A percentile compares a stretch with the other conserved stretches of the same genome.
These are phyloP conservation scores for Poeciliopsis paucimaculata DNA, from an alignment of 2,797 vertebrate genomes.

Conservation along the genomic window DNA sequence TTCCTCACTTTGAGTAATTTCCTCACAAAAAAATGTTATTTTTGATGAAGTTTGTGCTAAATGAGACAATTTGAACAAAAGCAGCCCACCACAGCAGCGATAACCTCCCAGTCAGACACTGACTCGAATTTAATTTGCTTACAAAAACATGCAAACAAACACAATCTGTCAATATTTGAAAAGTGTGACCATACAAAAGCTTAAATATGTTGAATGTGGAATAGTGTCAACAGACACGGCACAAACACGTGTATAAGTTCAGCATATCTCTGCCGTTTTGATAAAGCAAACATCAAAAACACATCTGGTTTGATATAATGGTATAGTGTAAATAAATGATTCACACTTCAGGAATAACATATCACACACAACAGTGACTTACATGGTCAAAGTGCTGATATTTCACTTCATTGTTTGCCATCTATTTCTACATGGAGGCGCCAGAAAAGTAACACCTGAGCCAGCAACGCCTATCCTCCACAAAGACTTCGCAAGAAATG, in stretches of 20 bases:
- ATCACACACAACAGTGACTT: background rate
- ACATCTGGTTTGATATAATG: constrained; percentile 13
- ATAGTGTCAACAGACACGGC: constrained; percentile 17
- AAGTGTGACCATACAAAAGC: constrained; percentile 23
- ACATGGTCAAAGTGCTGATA: background rate
- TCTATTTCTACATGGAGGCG: constrained; percentile 25
- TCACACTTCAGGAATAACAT: constrained; percentile 1
- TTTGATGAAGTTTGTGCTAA: background rate
- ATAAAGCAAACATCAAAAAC: constrained; percentile 27
- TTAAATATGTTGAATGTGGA: constrained; percentile 12
- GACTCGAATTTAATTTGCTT: constrained; percentile 48
- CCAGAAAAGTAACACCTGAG: constrained; percentile 40
- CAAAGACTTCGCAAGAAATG: constrained; percentile 54
- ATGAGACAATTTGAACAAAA: background rate
- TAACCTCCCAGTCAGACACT: constrained; percentile 19
- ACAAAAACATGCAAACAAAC: constrained; percentile 55
- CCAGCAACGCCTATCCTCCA: constrained; percentile 31
- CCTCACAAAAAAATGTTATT: background rate
- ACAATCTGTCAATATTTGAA: constrained; percentile 31
- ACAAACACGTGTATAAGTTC: constrained; percentile 19
- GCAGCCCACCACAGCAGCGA: background rate
- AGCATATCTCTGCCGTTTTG: constrained; percentile 24
- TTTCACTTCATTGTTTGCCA: background rate
- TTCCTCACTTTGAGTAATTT: background rate
- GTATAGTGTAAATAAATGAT: constrained; percentile 16